Evolutionary conservation across 2,888 invertebrate genomes (phyloP).

Genomic region (Plemyria rubiginata): DNA sequence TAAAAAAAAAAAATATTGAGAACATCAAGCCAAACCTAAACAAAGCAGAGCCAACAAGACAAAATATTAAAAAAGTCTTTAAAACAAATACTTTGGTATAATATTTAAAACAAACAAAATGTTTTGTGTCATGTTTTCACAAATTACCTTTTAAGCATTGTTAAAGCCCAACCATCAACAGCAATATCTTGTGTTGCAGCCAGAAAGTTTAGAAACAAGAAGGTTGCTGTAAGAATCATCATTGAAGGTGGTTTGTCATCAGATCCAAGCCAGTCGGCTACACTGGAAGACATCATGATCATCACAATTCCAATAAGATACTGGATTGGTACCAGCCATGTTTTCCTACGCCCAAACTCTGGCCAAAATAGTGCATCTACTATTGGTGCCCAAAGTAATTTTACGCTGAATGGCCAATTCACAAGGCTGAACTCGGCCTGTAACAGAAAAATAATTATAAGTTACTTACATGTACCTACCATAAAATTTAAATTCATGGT

Average conservation of each 20-base stretch:
- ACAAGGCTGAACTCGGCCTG: slow-evolving; percentile 97
- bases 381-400: slow-evolving; percentile 98
- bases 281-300: slow-evolving; percentile 91
- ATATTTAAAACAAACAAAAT: too few relatives aligned
- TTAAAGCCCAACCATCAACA: slow-evolving; percentile 99
- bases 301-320: slow-evolving; percentile 96
- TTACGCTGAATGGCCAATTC: slow-evolving; percentile 96
- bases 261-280: slow-evolving; percentile 91
- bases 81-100: too few relatives aligned
- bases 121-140: background rate
- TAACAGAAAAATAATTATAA: slow-evolving; percentile 49
- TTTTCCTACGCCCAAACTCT: slow-evolving; percentile 96
- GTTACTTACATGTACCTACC: background rate
- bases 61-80: too few relatives aligned
- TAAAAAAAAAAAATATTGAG: too few relatives aligned
- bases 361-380: slow-evolving; percentile 96
- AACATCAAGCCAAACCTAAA: too few relatives aligned
- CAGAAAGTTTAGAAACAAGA: slow-evolving; percentile 96
- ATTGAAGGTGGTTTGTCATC: slow-evolving; percentile 88
- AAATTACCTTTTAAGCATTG: slow-evolving; percentile 95
- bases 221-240: slow-evolving; percentile 91
- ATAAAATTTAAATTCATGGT: too few relatives aligned
- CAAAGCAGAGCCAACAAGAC: too few relatives aligned
- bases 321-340: slow-evolving; percentile 97
- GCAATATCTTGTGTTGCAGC: slow-evolving; percentile 99